Evolutionary conservation across 1,140 invertebrate genomes (phyloP), one percentile per base, ranked within the genome.

Genomic region (Eupristina koningsbergeri): DNA sequence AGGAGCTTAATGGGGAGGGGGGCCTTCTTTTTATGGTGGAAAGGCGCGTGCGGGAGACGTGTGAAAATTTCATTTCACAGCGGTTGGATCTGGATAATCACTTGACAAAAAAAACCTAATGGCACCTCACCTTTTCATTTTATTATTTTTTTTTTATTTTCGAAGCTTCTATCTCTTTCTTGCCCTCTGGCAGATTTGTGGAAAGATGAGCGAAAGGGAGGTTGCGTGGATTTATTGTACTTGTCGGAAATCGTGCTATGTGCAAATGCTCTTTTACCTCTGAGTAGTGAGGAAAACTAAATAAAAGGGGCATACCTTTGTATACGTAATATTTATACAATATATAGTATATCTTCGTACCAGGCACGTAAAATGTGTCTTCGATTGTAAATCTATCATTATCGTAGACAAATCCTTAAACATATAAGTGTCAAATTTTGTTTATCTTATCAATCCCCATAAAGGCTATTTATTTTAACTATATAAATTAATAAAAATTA

Each of bases 151-250:
- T n/a, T n/a, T n/a, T n/a, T n/a, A n/a, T n/a, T n/a, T n/a, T n/a
- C n/a, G n/a, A n/a, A n/a, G n/a, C n/a, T n/a, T n/a, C n/a, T n/a
- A n/a, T 82, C 77, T 85, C 85, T 83, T 86, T 86, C 78, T 73
- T 76, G 87, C 85, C 85, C 87, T 80, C 84, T 74, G 79, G 76
- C 58, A 81, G 45, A 81, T 63, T 79, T 67, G 79, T 47, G 73
- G 82, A 76, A 76, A 75, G 36, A 36, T 34, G 47, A 3, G 58
- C 1, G 13, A 3, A 8, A 64, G 63, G 31, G 63, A 34, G 17
- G 29, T 11, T 64, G 5, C 15, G 3, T 13, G 67, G 67, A 71
- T 71, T 71, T 71, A 71, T 71, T 71, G 36, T 26, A 26, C 36
- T 41, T 11, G 39, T 7, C 17, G 19, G 67, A 41, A 41, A 71